Evolutionary conservation across 2,113 vertebrate genomes (phyloP).

Genomic region (Phaetusa simplex): DNA sequence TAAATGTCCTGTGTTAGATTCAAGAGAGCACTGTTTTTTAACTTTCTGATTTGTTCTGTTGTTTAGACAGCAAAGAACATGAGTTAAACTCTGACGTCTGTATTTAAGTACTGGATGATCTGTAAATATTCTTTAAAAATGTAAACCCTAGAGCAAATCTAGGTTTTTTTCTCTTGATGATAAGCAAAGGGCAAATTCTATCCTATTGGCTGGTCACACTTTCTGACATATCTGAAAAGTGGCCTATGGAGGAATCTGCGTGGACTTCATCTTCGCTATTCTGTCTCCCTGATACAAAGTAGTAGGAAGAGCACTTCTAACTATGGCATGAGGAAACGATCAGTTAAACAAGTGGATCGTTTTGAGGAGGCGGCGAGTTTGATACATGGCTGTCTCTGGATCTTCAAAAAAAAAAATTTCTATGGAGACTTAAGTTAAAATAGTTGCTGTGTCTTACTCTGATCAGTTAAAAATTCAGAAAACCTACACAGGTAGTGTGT

Average conservation of each 20-base stretch:
- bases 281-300: neutral
- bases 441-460: neutral
- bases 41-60: neutral
- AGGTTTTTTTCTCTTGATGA: neutral
- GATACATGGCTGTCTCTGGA: neutral
- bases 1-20: neutral
- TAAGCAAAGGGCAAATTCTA: neutral
- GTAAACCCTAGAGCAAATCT: neutral
- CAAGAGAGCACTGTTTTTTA: neutral
- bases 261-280: neutral
- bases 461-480: neutral
- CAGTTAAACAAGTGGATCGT: neutral
- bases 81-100: neutral
- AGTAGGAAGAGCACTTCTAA: neutral
- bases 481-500: rapidly evolving
- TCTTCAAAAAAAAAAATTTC: neutral
- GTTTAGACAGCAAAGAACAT: neutral
- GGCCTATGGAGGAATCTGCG: neutral
- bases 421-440: neutral
- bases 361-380: neutral
- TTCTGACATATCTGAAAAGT: neutral
- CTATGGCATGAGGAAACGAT: neutral
- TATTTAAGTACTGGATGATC: neutral
- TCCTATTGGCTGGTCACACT: neutral
- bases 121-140: neutral